Conservation (phyloP, 2,797 vertebrate species). For the Cuniculus paca region DNA sequence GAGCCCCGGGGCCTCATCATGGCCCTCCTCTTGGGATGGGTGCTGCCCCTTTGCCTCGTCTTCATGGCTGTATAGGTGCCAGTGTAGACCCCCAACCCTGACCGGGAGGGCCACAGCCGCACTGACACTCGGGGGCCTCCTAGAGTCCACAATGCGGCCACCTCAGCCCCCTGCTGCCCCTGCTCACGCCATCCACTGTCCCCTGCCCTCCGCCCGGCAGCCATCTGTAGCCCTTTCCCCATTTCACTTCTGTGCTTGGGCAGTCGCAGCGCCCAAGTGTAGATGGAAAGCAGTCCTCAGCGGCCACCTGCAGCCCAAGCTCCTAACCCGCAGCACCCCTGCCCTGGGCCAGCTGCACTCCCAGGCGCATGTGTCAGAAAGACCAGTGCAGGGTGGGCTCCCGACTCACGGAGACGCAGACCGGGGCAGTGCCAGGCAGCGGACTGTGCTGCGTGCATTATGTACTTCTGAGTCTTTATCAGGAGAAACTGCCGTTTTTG, state of each 20-base stretch:
- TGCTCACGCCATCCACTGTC: background rate
- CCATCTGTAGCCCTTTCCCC: background rate
- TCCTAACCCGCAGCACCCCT: background rate
- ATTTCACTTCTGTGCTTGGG: background rate
- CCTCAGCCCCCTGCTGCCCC: background rate
- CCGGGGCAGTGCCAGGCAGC: background rate
- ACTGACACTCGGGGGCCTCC: background rate
- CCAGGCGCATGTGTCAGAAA: background rate
- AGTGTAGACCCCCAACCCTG: background rate
- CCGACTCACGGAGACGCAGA: background rate
- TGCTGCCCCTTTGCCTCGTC: background rate
- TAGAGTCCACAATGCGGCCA: fast-evolving
- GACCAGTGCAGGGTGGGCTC: fast-evolving
- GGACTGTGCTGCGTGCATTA: background rate
- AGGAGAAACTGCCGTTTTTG: background rate
- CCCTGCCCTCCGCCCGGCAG: background rate
- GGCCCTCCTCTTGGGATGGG: background rate
- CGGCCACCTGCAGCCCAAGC: background rate
- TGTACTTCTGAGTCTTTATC: background rate
- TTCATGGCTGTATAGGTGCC: background rate
- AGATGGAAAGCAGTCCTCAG: background rate
- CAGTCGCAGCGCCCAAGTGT: background rate
- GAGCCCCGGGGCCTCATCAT: background rate
- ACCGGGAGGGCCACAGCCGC: background rate
- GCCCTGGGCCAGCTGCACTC: background rate